Conservation (phyloP, 2,113 vertebrate genomes). For the Calypte anna region DNA sequence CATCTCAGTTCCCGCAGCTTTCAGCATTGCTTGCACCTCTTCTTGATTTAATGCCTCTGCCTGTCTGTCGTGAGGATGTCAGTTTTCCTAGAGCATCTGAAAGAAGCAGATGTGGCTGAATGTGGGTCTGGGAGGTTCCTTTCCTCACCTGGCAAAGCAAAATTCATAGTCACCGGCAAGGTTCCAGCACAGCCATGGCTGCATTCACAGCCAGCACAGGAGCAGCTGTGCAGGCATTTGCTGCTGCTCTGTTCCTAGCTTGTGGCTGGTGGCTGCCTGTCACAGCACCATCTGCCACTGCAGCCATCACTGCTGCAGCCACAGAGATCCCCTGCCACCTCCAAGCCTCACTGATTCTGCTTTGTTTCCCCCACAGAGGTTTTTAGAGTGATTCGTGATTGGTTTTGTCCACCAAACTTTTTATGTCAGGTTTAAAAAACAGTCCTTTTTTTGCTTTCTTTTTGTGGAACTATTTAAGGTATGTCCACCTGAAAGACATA, state of each 20-base stretch:
- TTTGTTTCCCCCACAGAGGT: neutral
- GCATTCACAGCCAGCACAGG: rapidly evolving
- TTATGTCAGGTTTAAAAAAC: neutral
- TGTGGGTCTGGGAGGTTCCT: rapidly evolving
- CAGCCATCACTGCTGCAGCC: neutral
- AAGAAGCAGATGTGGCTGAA: neutral
- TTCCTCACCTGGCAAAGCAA: neutral
- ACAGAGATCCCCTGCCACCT: neutral
- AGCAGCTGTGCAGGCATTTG: neutral
- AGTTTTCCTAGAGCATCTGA: neutral
- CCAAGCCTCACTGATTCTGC: neutral
- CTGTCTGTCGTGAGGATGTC: rapidly evolving
- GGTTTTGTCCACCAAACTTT: neutral
- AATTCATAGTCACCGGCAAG: neutral
- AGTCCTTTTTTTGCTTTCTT: rapidly evolving
- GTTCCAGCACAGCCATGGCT: neutral
- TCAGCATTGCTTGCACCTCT: neutral
- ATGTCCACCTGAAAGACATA: neutral
- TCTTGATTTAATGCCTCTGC: neutral
- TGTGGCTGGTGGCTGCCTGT: neutral
- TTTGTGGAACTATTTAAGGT: neutral
- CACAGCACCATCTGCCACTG: neutral
- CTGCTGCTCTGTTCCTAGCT: neutral
- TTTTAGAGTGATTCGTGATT: neutral
- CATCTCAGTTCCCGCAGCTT: neutral